phyloP scores from a whole-genome alignment of 2,113 vertebrate genomes.

The Hylia prasina region DNA sequence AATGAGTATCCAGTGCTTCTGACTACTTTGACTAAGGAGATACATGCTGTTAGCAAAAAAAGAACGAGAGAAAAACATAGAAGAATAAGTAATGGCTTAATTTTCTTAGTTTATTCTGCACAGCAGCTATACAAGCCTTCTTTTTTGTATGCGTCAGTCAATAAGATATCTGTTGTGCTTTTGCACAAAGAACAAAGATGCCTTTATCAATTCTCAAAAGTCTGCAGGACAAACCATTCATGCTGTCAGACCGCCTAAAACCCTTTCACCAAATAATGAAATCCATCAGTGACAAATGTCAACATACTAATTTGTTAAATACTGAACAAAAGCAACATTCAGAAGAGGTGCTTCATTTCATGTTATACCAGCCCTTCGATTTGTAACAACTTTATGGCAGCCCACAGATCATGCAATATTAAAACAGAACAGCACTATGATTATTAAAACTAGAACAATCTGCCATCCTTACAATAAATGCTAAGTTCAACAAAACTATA shows the following conservation, averaged over 20 bases:
- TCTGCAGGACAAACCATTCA: constrained; percentile 82
- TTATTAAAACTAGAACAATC: constrained; percentile 62
- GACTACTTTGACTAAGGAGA: constrained; percentile 9
- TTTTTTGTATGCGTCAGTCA: constrained; percentile 66
- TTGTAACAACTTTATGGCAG: constrained; percentile 67
- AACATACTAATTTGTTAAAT: constrained; percentile 85
- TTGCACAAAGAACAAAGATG: constrained; percentile 89
- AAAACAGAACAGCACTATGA: constrained; percentile 60
- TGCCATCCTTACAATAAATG: constrained; percentile 7
- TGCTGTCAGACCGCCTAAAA: constrained; percentile 73
- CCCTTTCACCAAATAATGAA: constrained; percentile 86
- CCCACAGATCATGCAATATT: constrained; percentile 68
- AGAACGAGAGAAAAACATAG: constrained; percentile 1
- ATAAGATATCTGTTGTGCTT: constrained; percentile 84
- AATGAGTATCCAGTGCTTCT: constrained; percentile 13
- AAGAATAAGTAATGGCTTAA: constrained; percentile 41
- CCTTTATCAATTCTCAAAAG: constrained; percentile 80
- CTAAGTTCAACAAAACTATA: constrained; percentile 6
- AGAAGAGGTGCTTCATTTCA: constrained; percentile 77
- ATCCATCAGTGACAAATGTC: constrained; percentile 89
- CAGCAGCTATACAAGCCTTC: constrained; percentile 62
- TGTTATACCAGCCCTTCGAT: constrained; percentile 74
- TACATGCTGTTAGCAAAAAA: not conserved
- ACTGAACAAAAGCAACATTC: constrained; percentile 86
- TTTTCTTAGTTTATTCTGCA: constrained; percentile 75